Base-by-base conservation (phyloP, 2,797 vertebrate species). In the Carapus acus region DNA sequence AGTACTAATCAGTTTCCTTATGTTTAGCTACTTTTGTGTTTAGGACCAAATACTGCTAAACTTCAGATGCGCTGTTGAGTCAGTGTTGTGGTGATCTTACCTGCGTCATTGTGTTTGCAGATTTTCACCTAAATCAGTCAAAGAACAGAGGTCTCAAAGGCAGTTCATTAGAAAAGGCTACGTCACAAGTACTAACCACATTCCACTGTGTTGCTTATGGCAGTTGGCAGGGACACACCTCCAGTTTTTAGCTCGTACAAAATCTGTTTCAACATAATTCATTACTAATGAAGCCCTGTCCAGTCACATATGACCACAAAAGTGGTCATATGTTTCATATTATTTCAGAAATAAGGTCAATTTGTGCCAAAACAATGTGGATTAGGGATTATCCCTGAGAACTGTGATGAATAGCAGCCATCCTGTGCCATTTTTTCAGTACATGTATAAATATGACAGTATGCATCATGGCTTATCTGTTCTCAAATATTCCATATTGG, bases 361-460 rank as follows among this genome's bases (percentile, higher is more conserved):
- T 61, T 79, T 74, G 83, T 85, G 83, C 83, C 85, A 84, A 83
- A 79, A 54, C 21, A 66, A 45, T 43, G 33, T 65, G 71, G 42
- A 60, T 33, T 76, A 49, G 51, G 46, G 46, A 54, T 24, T 62
- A 38, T 68, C 73, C 69, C 68, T 51, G 45, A 49, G 42, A 61
- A 74, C 74, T 72, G 71, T 76, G 75, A 72, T 6, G 46, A 71
- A 50, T 58, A 54, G 66, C 67, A 69, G 77, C 73, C 76, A 69
- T 71, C 44, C 66, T 65, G 82, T 86, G 85, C 83, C 83, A 83
- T 78, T 79, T 73, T n/a, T 82, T 45, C 78, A 69, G 54, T 73
- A 77, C 43, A 57, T 55, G 67, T 78, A 59, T 58, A 43, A 68
- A 47, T 68, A 60, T 76, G 57, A 68, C 54, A 63, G 65, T 59